Evolutionary conservation across 2,797 vertebrate genomes (phyloP).

Genomic region (Helarctos malayanus): DNA sequence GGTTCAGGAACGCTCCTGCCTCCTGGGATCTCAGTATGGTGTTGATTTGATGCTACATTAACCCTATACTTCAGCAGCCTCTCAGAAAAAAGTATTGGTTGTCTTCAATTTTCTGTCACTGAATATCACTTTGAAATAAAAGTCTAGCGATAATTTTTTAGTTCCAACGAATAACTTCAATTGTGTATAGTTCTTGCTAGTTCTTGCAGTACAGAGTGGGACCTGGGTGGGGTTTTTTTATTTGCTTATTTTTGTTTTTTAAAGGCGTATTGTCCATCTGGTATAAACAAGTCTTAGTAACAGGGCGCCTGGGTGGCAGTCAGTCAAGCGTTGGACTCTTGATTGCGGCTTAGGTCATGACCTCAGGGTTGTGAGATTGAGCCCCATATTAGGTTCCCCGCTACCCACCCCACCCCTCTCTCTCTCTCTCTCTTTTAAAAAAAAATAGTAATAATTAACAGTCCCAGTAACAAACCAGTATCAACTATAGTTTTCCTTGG

Average conservation of each 20-base stretch:
- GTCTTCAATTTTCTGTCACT: not conserved
- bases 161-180: not conserved
- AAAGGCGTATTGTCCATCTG: not conserved
- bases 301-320: not conserved
- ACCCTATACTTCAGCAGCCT: not conserved
- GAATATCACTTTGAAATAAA: not conserved
- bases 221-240: not conserved
- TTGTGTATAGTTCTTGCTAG: not conserved
- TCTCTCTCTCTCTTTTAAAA: not conserved
- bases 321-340: not conserved
- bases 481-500: not conserved
- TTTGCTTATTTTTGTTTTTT: not conserved
- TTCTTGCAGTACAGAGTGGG: not conserved
- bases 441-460: not conserved
- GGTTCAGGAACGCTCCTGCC: not conserved
- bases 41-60: not conserved
- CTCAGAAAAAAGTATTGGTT: not conserved
- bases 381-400: not conserved
- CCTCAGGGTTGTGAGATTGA: not conserved
- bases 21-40: not conserved
- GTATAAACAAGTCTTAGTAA: not conserved
- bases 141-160: not conserved
- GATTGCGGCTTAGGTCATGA: not conserved
- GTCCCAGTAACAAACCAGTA: not conserved
- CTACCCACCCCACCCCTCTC: not conserved